Percentiles rank a stretch among this genome's conserved stretches.
phyloP scores from a whole-genome alignment of 2,797 vertebrate species.

The Gallinago nigripennis region DNA sequence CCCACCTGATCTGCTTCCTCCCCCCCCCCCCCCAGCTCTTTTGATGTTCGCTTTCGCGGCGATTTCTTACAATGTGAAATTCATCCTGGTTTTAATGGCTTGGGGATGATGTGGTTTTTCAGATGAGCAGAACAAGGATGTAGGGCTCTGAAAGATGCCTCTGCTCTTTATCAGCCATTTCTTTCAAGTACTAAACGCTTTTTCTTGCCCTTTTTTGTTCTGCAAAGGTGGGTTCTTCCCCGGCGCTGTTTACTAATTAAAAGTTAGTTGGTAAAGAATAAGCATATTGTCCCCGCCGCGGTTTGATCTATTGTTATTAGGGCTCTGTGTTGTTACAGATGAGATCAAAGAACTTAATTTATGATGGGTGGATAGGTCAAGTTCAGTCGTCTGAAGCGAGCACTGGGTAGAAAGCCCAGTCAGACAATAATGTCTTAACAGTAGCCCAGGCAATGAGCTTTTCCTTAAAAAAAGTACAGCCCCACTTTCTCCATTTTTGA shows the following conservation, averaged over 20 bases:
- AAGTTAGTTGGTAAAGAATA: constrained; percentile 57
- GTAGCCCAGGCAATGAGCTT: background rate
- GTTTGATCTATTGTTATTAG: constrained; percentile 63
- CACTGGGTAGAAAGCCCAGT: background rate
- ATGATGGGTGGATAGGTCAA: constrained; percentile 63
- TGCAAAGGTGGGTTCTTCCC: constrained; percentile 28
- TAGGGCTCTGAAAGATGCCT: constrained; percentile 52
- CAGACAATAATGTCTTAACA: constrained; percentile 41
- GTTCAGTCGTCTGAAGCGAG: constrained; percentile 56
- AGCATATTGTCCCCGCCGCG: constrained; percentile 35
- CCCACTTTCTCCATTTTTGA: background rate
- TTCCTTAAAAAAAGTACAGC: background rate
- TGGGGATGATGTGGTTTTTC: constrained; percentile 43
- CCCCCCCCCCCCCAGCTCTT: background rate
- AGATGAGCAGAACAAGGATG: constrained; percentile 21
- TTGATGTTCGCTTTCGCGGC: constrained; percentile 39
- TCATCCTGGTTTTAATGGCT: constrained; percentile 33
- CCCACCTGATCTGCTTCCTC: constrained; percentile 47
- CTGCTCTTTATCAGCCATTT: constrained; percentile 31
- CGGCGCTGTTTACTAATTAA: constrained; percentile 61
- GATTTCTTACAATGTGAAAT: constrained; percentile 38
- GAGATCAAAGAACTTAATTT: constrained; percentile 77
- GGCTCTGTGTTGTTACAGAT: constrained; percentile 56
- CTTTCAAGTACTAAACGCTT: constrained; percentile 36
- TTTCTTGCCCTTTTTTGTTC: constrained; percentile 25